Evolutionary conservation across 2,797 vertebrate genomes (phyloP).

Genomic region (Falco cherrug): DNA sequence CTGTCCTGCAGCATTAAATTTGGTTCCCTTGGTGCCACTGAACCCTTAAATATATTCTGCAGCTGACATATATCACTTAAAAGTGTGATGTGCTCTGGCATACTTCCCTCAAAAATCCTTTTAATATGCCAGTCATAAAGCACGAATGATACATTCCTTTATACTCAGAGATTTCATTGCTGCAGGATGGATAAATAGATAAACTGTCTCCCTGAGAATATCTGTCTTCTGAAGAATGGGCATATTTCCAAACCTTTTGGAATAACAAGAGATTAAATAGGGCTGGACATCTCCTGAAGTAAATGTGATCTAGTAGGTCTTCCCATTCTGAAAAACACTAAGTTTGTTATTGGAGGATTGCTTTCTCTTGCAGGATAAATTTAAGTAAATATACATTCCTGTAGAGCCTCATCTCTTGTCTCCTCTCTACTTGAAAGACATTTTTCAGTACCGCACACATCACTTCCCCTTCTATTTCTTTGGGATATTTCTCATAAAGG

Average conservation of each 20-base stretch:
- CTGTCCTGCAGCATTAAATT: constrained; percentile 14
- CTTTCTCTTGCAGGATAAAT: background rate
- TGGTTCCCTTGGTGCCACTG: constrained; percentile 11
- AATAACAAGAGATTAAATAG: background rate
- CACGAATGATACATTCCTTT: background rate
- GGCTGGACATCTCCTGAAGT: background rate
- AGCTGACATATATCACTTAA: constrained; percentile 43
- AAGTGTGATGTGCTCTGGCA: constrained; percentile 27
- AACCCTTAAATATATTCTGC: constrained; percentile 42
- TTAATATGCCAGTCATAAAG: background rate
- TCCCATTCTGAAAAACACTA: background rate
- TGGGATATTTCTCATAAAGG: background rate
- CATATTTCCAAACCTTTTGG: background rate
- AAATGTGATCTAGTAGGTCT: background rate
- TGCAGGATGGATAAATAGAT: background rate
- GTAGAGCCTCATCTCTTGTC: background rate
- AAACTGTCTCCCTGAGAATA: background rate
- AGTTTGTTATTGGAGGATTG: background rate
- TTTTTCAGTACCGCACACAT: background rate
- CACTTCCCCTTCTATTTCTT: background rate
- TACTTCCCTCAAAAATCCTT: constrained; percentile 17
- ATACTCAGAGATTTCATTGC: background rate
- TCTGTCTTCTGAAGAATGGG: background rate
- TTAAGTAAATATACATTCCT: background rate
- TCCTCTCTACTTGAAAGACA: background rate